These are phyloP conservation scores for Dolichallabes microphthalmus DNA, from an alignment of 2,113 vertebrate species.

Conservation along the genomic window DNA sequence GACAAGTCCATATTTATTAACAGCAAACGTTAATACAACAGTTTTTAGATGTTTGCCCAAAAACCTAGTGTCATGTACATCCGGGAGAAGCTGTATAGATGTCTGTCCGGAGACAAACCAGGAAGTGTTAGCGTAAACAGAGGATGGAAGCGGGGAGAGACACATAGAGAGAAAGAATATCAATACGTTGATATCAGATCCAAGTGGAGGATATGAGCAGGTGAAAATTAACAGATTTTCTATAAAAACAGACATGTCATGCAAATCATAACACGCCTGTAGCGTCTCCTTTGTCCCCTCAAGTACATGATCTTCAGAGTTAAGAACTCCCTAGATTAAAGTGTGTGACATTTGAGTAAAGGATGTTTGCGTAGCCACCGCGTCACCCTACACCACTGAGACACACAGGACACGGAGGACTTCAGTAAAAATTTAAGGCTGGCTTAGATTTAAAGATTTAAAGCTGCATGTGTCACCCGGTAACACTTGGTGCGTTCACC, in stretches of 20 bases:
- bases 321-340: background rate
- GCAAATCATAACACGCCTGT: background rate
- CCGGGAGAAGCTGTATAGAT: no score
- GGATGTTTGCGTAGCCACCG: background rate
- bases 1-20: no score
- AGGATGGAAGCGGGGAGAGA: no score
- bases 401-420: background rate
- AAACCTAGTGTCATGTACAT: no score
- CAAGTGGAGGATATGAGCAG: no score
- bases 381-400: background rate
- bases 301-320: background rate
- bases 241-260: background rate
- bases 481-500: background rate
- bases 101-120: no score
- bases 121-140: no score
- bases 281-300: background rate
- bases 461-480: background rate
- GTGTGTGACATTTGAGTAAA: background rate
- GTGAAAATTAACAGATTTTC: no score
- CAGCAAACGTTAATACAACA: no score
- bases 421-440: background rate
- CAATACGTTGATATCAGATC: no score
- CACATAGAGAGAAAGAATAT: no score
- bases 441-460: background rate
- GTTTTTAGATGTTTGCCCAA: no score